These are phyloP conservation scores for Athene noctua DNA, from an alignment of 2,113 vertebrate species.

Conservation along the genomic window DNA sequence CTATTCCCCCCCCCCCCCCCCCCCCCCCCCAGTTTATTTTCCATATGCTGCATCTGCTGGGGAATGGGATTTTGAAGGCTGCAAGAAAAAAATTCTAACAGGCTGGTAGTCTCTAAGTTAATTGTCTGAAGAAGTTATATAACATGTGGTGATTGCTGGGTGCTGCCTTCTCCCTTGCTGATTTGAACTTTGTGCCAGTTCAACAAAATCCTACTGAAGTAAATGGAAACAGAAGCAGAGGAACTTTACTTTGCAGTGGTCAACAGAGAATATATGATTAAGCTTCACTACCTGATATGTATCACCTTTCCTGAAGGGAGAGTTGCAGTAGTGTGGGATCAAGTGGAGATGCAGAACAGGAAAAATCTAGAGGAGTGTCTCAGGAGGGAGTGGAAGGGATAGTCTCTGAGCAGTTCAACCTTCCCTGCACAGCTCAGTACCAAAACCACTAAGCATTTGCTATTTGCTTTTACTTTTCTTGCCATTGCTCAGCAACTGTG, in stretches of 20 bases:
- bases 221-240: not conserved
- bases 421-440: not conserved
- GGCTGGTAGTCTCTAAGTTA: not conserved
- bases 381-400: not conserved
- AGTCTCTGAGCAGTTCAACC: not conserved
- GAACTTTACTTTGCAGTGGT: not conserved
- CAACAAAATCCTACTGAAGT: not conserved
- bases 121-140: not conserved
- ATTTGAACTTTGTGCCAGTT: not conserved
- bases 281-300: not conserved
- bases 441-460: not conserved
- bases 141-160: not conserved
- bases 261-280: not conserved
- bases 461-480: not conserved
- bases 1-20: no score
- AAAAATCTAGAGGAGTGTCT: not conserved
- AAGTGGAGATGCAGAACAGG: fast-evolving
- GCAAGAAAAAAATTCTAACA: not conserved
- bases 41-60: not conserved
- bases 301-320: not conserved
- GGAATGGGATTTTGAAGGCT: not conserved
- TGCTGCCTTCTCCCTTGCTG: not conserved
- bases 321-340: not conserved
- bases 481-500: not conserved
- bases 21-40: not conserved